Conservation (phyloP, 2,113 vertebrate species). For the Epinephelus cyanopodus region DNA sequence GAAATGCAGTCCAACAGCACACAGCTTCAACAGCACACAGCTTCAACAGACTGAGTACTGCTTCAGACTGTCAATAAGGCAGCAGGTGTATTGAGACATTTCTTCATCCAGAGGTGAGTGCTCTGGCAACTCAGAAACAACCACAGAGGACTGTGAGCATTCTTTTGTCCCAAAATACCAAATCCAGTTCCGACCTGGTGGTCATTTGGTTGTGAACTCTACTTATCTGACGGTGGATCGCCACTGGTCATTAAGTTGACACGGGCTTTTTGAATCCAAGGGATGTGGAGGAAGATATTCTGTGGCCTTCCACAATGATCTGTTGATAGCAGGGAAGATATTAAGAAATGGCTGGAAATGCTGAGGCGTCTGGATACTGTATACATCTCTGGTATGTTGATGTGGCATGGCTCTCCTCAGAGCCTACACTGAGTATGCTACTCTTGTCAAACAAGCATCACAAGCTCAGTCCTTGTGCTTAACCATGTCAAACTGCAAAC, state of each 20-base stretch:
- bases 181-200: no score
- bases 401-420: not conserved
- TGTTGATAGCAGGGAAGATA: not conserved
- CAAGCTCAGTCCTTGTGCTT: not conserved
- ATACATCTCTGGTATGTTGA: not conserved
- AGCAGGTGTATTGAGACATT: not conserved
- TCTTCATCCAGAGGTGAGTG: not conserved
- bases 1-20: no score
- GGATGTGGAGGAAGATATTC: not conserved
- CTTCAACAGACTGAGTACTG: no score
- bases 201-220: not conserved
- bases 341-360: not conserved
- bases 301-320: not conserved
- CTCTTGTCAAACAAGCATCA: not conserved
- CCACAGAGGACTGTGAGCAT: not conserved
- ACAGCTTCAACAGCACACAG: no score
- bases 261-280: not conserved
- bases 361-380: not conserved
- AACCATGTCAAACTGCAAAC: not conserved
- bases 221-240: not conserved
- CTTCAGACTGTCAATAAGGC: not conserved
- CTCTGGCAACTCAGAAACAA: not conserved
- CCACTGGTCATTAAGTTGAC: not conserved
- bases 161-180: not conserved
- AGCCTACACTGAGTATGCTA: not conserved